Evolutionary conservation across 2,888 invertebrate genomes (phyloP).

Genomic region (Parnassius mnemosyne): DNA sequence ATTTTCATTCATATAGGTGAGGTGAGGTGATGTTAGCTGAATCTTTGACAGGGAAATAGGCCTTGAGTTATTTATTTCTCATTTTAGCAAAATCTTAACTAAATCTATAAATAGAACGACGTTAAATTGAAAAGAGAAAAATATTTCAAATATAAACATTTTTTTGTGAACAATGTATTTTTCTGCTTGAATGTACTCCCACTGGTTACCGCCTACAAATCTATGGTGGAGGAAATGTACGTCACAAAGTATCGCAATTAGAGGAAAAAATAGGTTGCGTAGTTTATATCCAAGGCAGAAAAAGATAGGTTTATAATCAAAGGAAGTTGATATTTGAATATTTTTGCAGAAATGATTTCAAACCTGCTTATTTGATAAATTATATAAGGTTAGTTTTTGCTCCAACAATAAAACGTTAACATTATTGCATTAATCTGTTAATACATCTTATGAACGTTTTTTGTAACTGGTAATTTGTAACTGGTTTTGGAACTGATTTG

Average conservation of each 20-base stretch:
- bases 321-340: not conserved
- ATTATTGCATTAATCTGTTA: too few species aligned
- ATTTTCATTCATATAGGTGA: too few species aligned
- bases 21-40: too few species aligned
- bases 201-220: slow-evolving; percentile 36
- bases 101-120: too few species aligned
- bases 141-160: not conserved
- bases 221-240: slow-evolving; percentile 29
- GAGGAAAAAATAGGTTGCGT: slow-evolving; percentile 22
- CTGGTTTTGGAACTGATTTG: too few species aligned
- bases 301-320: slow-evolving; percentile 5
- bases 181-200: slow-evolving; percentile 41
- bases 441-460: too few species aligned
- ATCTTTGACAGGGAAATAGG: too few species aligned
- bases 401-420: slow-evolving; percentile 11
- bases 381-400: slow-evolving; percentile 1
- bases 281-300: slow-evolving; percentile 5
- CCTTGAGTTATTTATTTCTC: too few species aligned
- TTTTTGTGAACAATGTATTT: not conserved
- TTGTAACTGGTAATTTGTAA: too few species aligned
- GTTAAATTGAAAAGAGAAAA: not conserved
- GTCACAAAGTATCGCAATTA: slow-evolving; percentile 25
- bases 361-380: too few species aligned
- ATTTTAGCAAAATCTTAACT: too few species aligned
- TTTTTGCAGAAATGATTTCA: not conserved